phyloP scores from a whole-genome alignment of 2,113 vertebrate genomes.

The Mustela nigripes region DNA sequence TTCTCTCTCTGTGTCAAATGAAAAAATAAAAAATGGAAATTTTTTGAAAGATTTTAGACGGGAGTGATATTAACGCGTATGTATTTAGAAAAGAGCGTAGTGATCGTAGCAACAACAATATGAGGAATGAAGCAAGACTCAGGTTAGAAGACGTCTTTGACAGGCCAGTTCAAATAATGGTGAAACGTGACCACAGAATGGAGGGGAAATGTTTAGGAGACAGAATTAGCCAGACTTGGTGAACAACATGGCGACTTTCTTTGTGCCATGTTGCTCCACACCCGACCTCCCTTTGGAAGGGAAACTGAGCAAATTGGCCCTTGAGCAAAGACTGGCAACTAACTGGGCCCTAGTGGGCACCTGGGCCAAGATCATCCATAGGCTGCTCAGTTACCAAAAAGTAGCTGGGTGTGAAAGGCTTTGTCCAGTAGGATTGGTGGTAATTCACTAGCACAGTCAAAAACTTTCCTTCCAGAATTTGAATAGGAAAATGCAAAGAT shows the following conservation, averaged over 20 bases:
- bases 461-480: background rate
- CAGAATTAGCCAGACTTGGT: background rate
- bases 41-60: conserved; percentile 24
- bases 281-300: background rate
- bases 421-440: background rate
- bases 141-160: background rate
- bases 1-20: no score
- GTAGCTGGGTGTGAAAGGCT: background rate
- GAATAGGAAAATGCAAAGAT: conserved; percentile 47
- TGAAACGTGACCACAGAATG: background rate
- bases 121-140: background rate
- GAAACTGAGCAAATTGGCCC: background rate
- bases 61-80: background rate
- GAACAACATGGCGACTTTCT: background rate
- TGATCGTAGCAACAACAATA: background rate
- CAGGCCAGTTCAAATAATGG: background rate
- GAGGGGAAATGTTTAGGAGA: background rate
- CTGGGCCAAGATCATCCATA: background rate
- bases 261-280: background rate
- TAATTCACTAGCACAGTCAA: background rate
- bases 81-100: conserved; percentile 3
- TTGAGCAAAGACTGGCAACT: background rate
- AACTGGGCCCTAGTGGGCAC: background rate
- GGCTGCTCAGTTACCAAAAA: background rate
- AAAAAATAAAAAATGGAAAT: background rate